Evolutionary conservation across 2,113 vertebrate genomes (phyloP).

Genomic region (Sorex araneus): DNA sequence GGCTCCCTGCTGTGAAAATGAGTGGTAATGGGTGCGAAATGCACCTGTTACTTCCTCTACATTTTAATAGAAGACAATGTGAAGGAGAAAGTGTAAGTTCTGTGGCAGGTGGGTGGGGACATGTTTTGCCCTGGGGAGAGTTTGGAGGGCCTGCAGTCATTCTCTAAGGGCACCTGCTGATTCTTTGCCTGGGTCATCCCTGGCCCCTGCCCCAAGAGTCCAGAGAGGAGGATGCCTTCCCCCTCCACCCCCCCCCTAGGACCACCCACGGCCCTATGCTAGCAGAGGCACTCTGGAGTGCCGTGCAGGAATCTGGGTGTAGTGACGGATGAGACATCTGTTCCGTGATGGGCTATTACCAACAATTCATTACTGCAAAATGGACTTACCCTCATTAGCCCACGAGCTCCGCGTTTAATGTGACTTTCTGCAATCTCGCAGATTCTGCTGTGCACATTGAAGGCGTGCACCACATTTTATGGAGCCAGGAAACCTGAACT

Average conservation of each 20-base stretch:
- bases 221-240: not conserved
- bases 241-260: not conserved
- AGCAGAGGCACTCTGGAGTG: slow-evolving; percentile 5
- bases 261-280: not conserved
- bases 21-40: slow-evolving; percentile 70
- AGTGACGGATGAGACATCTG: slow-evolving; percentile 83
- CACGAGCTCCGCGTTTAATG: slow-evolving; percentile 81
- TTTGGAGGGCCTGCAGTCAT: not conserved
- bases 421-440: slow-evolving; percentile 79
- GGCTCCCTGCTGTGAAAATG: slow-evolving; percentile 52
- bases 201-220: not conserved
- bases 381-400: slow-evolving; percentile 84
- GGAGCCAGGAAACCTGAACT: slow-evolving; percentile 79
- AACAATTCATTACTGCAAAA: slow-evolving; percentile 87
- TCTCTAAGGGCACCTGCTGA: not conserved
- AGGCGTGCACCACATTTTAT: slow-evolving; percentile 75
- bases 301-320: not conserved
- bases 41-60: slow-evolving; percentile 74
- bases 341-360: slow-evolving; percentile 82
- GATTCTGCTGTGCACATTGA: slow-evolving; percentile 59
- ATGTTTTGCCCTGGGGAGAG: slow-evolving; percentile 25
- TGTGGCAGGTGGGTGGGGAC: slow-evolving; percentile 18
- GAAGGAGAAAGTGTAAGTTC: slow-evolving; percentile 57
- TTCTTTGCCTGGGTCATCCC: not conserved
- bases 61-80: slow-evolving; percentile 79